These are phyloP conservation scores for Rhinoderma darwinii DNA, from an alignment of 2,113 vertebrate species.

Conservation along the genomic window DNA sequence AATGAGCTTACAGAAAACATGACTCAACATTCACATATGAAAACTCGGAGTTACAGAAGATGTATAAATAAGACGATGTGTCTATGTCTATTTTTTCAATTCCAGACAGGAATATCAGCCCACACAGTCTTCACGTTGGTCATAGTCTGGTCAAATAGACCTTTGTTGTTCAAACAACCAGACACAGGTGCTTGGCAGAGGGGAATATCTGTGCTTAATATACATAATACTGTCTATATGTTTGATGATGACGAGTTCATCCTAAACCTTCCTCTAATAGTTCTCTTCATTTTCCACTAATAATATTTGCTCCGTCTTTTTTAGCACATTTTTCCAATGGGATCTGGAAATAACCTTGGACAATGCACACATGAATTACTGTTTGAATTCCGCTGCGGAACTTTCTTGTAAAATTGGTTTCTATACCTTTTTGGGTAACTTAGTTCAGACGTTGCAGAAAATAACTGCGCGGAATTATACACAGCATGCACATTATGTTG, in stretches of 20 bases:
- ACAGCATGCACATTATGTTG: too few relatives aligned
- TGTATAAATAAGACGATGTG: conserved; percentile 61
- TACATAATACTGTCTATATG: conserved; percentile 15
- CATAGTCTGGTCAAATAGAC: conserved; percentile 52
- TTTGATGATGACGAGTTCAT: not conserved
- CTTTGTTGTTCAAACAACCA: conserved; percentile 35
- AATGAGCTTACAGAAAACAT: conserved; percentile 46
- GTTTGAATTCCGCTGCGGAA: too few relatives aligned
- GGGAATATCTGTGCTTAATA: not conserved
- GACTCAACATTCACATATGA: conserved; percentile 68
- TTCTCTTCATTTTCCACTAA: conserved; percentile 17
- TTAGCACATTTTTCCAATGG: not conserved
- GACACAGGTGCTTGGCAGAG: conserved; percentile 37
- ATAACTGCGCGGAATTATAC: too few relatives aligned
- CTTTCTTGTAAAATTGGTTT: too few relatives aligned
- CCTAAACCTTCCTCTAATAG: not conserved
- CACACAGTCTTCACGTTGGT: conserved; percentile 54
- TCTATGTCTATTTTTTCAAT: conserved; percentile 62
- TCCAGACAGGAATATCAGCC: conserved; percentile 61
- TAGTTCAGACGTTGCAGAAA: too few relatives aligned
- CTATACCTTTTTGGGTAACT: too few relatives aligned
- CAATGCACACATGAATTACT: conserved; percentile 1
- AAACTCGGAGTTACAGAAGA: conserved; percentile 65
- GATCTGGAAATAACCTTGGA: not conserved
- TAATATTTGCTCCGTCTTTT: conserved; percentile 18